A percentile compares a stretch with the other conserved stretches of the same genome.
Evolutionary conservation across 2,888 invertebrate species (phyloP).

Genomic region (Drosophila paracracens): DNA sequence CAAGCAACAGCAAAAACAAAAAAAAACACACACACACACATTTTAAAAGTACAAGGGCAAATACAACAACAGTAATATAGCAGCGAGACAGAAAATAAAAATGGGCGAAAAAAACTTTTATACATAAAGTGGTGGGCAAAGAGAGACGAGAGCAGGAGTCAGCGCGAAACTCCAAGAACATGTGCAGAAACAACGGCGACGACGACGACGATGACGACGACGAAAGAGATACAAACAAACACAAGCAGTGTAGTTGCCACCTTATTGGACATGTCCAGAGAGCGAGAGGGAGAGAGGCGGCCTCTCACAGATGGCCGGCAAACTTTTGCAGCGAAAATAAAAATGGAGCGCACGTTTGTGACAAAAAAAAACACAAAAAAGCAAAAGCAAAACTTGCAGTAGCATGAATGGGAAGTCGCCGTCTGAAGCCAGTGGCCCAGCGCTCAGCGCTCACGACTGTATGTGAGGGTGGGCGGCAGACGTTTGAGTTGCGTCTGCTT

Average conservation of each 20-base stretch:
- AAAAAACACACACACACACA: slow-evolving; percentile 32
- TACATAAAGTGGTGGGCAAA: slow-evolving; percentile 65
- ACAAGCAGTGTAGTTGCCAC: slow-evolving; percentile 53
- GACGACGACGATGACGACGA: slow-evolving; percentile 40
- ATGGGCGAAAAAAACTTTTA: slow-evolving; percentile 69
- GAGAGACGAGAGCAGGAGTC: slow-evolving; percentile 41
- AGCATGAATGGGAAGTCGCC: slow-evolving; percentile 79
- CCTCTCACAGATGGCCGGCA: slow-evolving; percentile 76
- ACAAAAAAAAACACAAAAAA: slow-evolving; percentile 68
- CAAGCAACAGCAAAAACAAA: slow-evolving; percentile 45
- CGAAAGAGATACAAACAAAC: slow-evolving; percentile 79
- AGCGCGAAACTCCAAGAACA: slow-evolving; percentile 74
- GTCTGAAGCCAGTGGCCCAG: slow-evolving; percentile 51
- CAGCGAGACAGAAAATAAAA: slow-evolving; percentile 74
- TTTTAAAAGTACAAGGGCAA: slow-evolving; percentile 79
- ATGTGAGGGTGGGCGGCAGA: slow-evolving; percentile 44
- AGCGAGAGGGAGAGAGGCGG: slow-evolving; percentile 19
- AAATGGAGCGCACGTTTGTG: slow-evolving; percentile 82
- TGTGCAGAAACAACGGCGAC: slow-evolving; percentile 79
- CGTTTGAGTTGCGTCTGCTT: slow-evolving; percentile 68
- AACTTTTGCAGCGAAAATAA: slow-evolving; percentile 80
- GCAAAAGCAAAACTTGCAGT: slow-evolving; percentile 59
- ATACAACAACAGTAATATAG: slow-evolving; percentile 64
- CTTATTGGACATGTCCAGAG: slow-evolving; percentile 43
- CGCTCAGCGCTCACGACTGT: slow-evolving; percentile 17